Conservation (phyloP, 1,140 invertebrate genomes). For the Scaptodrosophila lebanonensis region DNA sequence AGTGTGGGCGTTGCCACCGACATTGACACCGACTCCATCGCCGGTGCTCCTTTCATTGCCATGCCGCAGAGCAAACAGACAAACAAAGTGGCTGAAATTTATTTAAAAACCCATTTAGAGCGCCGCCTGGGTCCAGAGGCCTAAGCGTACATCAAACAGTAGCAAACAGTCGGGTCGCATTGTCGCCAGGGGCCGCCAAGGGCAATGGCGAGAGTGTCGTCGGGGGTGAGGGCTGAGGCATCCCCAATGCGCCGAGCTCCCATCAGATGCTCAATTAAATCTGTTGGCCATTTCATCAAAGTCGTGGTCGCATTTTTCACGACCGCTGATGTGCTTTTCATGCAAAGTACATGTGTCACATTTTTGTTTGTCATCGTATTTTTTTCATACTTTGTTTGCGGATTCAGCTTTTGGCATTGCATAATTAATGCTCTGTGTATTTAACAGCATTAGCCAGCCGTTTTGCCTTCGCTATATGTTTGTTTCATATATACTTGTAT, state of each 20-base stretch:
- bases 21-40: constrained; percentile 4
- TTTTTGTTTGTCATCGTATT: constrained; percentile 2
- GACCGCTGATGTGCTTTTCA: constrained; percentile 14
- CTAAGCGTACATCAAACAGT: constrained; percentile 66
- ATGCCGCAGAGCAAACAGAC: constrained; percentile 51
- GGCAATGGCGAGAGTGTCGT: constrained; percentile 9
- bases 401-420: constrained; percentile 13
- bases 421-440: constrained; percentile 43
- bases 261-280: constrained; percentile 69
- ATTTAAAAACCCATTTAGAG: constrained; percentile 70
- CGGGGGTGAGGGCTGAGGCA: too few relatives aligned
- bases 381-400: neutral
- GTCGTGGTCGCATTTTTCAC: constrained; percentile 41
- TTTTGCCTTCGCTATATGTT: neutral
- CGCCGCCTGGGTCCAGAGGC: constrained; percentile 18
- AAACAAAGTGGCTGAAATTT: constrained; percentile 63
- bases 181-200: too few relatives aligned
- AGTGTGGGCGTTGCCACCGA: too few relatives aligned
- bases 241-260: constrained; percentile 29
- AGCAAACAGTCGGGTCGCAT: neutral
- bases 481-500: too few relatives aligned
- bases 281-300: constrained; percentile 58
- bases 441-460: constrained; percentile 31
- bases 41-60: constrained; percentile 11
- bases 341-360: constrained; percentile 29